A percentile compares a stretch with the other conserved stretches of the same genome.
Evolutionary conservation across 2,113 vertebrate genomes (phyloP).

Genomic region (Mobula hypostoma): DNA sequence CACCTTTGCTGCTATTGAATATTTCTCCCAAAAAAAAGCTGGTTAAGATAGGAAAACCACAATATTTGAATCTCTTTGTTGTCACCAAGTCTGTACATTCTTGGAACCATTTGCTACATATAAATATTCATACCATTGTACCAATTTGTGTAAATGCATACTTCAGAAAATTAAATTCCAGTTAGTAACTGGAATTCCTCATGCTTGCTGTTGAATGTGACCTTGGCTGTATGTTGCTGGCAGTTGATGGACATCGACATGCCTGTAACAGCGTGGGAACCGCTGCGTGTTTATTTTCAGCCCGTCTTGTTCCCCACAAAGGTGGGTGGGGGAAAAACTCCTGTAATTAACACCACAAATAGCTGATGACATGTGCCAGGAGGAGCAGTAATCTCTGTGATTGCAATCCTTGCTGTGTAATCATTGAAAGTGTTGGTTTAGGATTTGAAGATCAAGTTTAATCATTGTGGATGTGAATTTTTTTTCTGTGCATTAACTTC

Average conservation of each 20-base stretch:
- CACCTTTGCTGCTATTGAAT: too few species aligned
- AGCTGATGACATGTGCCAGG: not conserved
- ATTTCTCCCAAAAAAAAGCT: not conserved
- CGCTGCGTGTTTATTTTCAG: not conserved
- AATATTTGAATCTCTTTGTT: not conserved
- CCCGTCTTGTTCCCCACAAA: not conserved
- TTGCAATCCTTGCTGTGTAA: not conserved
- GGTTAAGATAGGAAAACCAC: not conserved
- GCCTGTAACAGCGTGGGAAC: conserved; percentile 18
- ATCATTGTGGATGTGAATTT: not conserved
- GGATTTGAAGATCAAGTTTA: not conserved
- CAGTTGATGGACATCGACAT: not conserved
- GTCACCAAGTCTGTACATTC: not conserved
- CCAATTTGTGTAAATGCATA: not conserved
- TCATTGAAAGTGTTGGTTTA: not conserved
- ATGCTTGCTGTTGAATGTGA: not conserved
- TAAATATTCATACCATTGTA: not conserved
- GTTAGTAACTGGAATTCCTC: conserved; percentile 27
- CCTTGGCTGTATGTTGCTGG: conserved; percentile 9
- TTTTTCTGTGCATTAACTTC: not conserved
- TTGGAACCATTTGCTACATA: conserved; percentile 8
- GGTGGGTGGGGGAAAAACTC: not conserved
- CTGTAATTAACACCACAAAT: conserved; percentile 1
- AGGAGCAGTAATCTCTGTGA: not conserved
- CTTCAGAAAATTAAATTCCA: conserved; percentile 20